Conservation (phyloP, 2,113 vertebrate species). For the Vidua macroura region DNA sequence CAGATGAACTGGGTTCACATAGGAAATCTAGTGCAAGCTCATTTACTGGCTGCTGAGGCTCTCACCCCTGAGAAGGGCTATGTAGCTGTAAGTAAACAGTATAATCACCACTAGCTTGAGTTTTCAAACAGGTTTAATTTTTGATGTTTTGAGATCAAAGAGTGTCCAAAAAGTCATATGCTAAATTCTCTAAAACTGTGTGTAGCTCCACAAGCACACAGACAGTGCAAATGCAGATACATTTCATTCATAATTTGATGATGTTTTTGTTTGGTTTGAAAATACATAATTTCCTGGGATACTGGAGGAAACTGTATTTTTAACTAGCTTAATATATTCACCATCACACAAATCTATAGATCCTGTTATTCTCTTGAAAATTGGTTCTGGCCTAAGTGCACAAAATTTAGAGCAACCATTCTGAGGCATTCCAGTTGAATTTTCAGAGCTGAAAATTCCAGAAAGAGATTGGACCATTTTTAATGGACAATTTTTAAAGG, state of each 20-base stretch:
- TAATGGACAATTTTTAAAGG: background rate
- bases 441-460: background rate
- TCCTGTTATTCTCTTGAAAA: background rate
- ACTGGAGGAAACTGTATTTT: background rate
- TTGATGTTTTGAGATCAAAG: background rate
- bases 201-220: background rate
- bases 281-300: background rate
- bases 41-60: slow-evolving; percentile 82
- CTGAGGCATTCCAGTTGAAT: background rate
- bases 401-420: background rate
- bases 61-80: slow-evolving; percentile 77
- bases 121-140: background rate
- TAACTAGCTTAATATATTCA: background rate
- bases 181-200: background rate
- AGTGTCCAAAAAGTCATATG: background rate
- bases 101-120: background rate
- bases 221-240: background rate
- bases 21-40: slow-evolving; percentile 85
- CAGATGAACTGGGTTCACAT: slow-evolving; percentile 94
- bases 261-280: background rate
- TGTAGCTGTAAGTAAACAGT: slow-evolving; percentile 82
- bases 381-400: background rate
- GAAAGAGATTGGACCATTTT: background rate
- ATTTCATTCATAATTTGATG: background rate
- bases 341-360: background rate